phyloP scores from a whole-genome alignment of 2,888 invertebrate genomes.

The Athalia circularis region DNA sequence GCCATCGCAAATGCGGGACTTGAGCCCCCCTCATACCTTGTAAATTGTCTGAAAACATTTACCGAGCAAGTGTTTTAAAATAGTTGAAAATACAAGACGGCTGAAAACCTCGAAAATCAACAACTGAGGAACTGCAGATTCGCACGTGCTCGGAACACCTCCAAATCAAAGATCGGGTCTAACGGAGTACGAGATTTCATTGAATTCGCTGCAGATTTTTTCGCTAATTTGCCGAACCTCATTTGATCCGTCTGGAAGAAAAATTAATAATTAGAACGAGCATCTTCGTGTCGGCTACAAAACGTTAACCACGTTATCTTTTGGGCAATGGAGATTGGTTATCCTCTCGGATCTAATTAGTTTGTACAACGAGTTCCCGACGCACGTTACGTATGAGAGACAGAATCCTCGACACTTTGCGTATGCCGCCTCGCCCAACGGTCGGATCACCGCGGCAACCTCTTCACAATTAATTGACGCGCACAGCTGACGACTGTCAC shows the following conservation, averaged over 20 bases:
- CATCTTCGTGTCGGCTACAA: not conserved
- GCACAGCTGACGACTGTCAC: not conserved
- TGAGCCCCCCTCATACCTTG: conserved; percentile 28
- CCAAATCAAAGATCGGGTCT: too few relatives aligned
- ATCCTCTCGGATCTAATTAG: conserved; percentile 25
- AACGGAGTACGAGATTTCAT: too few relatives aligned
- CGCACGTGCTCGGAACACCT: too few relatives aligned
- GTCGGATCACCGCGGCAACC: conserved; percentile 9
- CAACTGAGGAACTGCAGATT: too few relatives aligned
- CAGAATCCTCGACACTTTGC: not conserved
- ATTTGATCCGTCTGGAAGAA: too few relatives aligned
- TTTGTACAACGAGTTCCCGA: conserved; percentile 28
- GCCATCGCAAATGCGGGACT: too few relatives aligned
- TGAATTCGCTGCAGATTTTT: too few relatives aligned
- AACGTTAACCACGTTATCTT: conserved; percentile 10
- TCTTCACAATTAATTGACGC: conserved; percentile 36
- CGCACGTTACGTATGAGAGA: not conserved
- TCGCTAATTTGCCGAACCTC: too few relatives aligned
- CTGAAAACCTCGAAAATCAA: not conserved
- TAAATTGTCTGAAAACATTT: conserved; percentile 38
- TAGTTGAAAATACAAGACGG: conserved; percentile 26
- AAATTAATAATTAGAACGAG: too few relatives aligned
- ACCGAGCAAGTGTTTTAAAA: conserved; percentile 10
- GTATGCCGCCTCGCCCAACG: not conserved
- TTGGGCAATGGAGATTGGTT: conserved; percentile 1